Base-by-base conservation (phyloP, 2,797 vertebrate genomes). In the Ispidina lecontei region DNA sequence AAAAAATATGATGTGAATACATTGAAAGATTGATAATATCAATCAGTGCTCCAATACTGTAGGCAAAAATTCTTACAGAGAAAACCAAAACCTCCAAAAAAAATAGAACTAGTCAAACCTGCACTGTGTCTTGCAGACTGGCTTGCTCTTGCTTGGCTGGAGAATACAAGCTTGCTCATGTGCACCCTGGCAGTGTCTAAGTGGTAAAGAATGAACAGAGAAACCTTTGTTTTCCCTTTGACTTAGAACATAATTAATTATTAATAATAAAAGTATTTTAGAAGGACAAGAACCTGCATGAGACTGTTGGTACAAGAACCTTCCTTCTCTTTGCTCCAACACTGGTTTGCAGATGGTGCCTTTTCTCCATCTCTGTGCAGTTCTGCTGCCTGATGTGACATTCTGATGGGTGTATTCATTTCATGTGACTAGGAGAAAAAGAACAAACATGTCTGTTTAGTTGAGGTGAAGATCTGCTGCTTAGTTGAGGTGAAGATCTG, bases 261-360 rank as follows among this genome's bases (percentile, higher is more conserved):
- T 28, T 46, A 83, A 47, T 54, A 74, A 64, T 39, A 88, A 60
- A 91, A 87, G 81, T 75, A 69, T 65, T 88, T 85, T 90, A 51
- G 63, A 69, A 81, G 43, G 39, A 83, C 46, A 93, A 77, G 70
- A 90, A 67, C 12, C 9, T 88, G 31, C 70, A 90, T 43, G 63
- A 75, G 23, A 67, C 14, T 70, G 11, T 59, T 75, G 52, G 39
- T 49, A 87, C 84, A 89, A 76, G 44, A 88, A 76, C 20, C 7
- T 14, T 43, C 72, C 44, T 75, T 74, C 31, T 65, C 55, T 72
- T 81, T 60, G 14, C 16, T 49, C n/a, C 5, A 60, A 49, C 1
- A 1, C 13, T 21, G 8, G 15, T 44, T 84, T 87, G 54, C 79
- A 73, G 41, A 31, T 4, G 33, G 11, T 33, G 3, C 3, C 22